phyloP scores from a whole-genome alignment of 1,140 invertebrate species.

The Hypsibius dujardini region DNA sequence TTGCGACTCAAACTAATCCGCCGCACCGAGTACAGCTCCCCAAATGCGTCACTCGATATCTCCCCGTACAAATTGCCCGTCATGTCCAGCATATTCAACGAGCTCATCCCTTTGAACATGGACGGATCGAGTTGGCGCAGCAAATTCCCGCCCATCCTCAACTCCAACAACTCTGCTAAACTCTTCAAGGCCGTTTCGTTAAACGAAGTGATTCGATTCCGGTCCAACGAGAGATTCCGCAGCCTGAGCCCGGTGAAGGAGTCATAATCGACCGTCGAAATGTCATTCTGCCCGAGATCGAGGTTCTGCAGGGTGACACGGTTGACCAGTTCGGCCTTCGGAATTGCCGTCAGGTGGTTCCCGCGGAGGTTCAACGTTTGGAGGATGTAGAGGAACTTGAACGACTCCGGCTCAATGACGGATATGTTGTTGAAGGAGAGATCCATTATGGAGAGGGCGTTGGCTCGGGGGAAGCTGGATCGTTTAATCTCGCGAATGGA shows the following conservation, averaged over 20 bases:
- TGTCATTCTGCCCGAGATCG: conserved; percentile 8
- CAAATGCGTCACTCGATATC: background rate
- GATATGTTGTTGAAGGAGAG: conserved; percentile 8
- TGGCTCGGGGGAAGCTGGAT: background rate
- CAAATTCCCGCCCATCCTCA: background rate
- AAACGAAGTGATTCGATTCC: background rate
- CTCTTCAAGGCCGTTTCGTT: conserved; percentile 6
- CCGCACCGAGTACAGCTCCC: conserved; percentile 10
- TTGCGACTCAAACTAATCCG: background rate
- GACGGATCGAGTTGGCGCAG: background rate
- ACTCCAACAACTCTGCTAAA: background rate
- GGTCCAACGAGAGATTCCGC: background rate
- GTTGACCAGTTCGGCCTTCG: background rate
- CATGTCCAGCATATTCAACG: background rate
- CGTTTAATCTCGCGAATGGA: conserved; percentile 2
- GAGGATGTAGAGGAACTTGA: background rate
- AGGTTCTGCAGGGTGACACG: conserved; percentile 10
- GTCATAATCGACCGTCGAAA: conserved; percentile 6
- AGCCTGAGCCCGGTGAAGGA: background rate
- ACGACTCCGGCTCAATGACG: background rate
- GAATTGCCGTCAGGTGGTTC: background rate
- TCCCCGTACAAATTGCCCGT: background rate
- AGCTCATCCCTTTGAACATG: background rate
- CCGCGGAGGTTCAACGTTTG: conserved; percentile 3
- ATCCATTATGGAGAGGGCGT: background rate